Evolutionary conservation across 2,888 invertebrate genomes (phyloP).

Genomic region (Allacma fusca): DNA sequence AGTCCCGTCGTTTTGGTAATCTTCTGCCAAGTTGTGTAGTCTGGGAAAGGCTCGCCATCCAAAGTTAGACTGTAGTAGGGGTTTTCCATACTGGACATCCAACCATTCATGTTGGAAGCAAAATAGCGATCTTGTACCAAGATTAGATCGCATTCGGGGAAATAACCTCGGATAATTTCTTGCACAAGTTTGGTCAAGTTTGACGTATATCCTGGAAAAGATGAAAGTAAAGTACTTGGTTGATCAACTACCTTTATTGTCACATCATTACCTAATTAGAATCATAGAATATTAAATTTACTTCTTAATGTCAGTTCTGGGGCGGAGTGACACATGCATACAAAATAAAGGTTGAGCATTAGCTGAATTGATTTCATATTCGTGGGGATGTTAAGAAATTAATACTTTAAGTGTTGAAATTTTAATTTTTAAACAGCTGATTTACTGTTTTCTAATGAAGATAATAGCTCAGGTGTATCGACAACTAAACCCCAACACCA

Average conservation of each 20-base stretch:
- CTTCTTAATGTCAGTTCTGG: not conserved
- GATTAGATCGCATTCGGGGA: conserved; percentile 9
- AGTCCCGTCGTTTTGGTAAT: conserved; percentile 19
- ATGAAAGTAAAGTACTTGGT: too few relatives aligned
- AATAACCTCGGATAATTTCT: not conserved
- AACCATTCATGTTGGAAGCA: not conserved
- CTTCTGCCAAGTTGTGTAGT: not conserved
- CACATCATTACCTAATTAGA: too few relatives aligned
- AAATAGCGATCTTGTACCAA: not conserved
- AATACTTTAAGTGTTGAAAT: too few relatives aligned
- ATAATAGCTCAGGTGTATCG: too few relatives aligned
- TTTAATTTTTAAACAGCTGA: too few relatives aligned
- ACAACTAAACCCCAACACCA: too few relatives aligned
- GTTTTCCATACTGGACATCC: not conserved
- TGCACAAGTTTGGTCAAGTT: not conserved
- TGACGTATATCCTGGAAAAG: not conserved
- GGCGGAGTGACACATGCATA: too few relatives aligned
- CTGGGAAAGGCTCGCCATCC: conserved; percentile 7
- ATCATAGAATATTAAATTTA: not conserved
- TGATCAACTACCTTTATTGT: too few relatives aligned
- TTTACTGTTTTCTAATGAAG: too few relatives aligned
- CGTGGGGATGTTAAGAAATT: too few relatives aligned
- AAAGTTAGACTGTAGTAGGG: conserved; percentile 16
- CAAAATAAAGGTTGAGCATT: too few relatives aligned
- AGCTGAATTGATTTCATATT: too few relatives aligned